phyloP scores from a whole-genome alignment of 2,113 vertebrate genomes.

The Peromyscus leucopus region DNA sequence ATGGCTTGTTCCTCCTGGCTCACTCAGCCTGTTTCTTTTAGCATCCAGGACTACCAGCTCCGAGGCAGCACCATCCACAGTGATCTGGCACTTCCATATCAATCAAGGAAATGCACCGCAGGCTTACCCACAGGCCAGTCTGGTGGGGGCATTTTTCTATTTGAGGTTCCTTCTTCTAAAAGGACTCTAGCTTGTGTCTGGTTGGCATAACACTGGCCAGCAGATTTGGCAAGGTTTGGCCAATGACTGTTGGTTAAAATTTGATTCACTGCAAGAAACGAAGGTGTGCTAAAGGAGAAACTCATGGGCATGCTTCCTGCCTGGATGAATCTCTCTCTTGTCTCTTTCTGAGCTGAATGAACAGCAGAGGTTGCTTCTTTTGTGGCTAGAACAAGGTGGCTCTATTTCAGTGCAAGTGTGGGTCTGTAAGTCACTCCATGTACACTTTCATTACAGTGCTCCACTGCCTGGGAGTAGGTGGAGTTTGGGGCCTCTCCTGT shows the following conservation, averaged over 20 bases:
- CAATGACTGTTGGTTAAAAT: neutral
- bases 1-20: neutral
- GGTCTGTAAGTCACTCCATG: neutral
- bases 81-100: neutral
- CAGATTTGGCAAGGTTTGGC: neutral
- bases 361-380: constrained; percentile 19
- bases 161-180: neutral
- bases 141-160: neutral
- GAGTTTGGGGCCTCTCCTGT: neutral
- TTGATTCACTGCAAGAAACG: neutral
- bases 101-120: neutral
- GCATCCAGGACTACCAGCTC: neutral
- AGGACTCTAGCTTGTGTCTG: neutral
- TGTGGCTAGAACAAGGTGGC: neutral
- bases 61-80: neutral
- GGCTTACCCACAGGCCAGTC: neutral
- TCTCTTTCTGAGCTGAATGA: constrained; percentile 16
- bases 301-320: neutral
- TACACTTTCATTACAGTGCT: neutral
- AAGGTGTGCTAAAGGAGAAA: neutral
- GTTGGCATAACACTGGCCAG: neutral
- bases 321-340: neutral
- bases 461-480: neutral
- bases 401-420: neutral
- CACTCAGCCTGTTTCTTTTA: neutral